These are phyloP conservation scores for Polia nebulosa DNA, from an alignment of 2,888 invertebrate genomes.

Conservation along the genomic window DNA sequence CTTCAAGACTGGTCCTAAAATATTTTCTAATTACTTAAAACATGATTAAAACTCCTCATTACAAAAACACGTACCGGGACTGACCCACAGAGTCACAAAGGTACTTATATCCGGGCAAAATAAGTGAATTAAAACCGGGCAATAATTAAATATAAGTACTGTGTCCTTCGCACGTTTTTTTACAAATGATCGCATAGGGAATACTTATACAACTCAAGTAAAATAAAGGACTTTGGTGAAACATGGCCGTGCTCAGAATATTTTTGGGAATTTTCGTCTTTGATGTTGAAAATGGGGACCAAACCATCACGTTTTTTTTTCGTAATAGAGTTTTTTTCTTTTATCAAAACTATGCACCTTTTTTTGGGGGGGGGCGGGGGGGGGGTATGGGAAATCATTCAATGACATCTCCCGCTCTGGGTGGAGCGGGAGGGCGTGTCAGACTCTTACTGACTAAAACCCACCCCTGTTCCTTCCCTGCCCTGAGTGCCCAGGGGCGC, in stretches of 20 bases:
- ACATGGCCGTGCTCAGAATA: constrained; percentile 44
- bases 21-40: constrained; percentile 21
- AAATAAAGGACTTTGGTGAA: constrained; percentile 40
- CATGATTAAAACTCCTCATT: constrained; percentile 28
- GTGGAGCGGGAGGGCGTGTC: too few species aligned
- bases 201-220: constrained; percentile 23
- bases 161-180: constrained; percentile 47
- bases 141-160: constrained; percentile 50
- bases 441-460: too few species aligned
- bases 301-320: constrained; percentile 6
- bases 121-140: constrained; percentile 43
- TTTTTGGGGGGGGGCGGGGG: too few species aligned
- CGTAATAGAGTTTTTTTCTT: neutral
- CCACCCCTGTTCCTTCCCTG: too few species aligned
- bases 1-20: neutral
- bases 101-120: constrained; percentile 27
- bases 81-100: constrained; percentile 25
- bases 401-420: too few species aligned
- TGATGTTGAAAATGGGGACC: constrained; percentile 13
- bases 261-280: constrained; percentile 20
- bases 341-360: too few species aligned
- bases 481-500: too few species aligned
- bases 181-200: constrained; percentile 53
- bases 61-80: constrained; percentile 9
- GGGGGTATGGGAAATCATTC: too few species aligned